Evolutionary conservation across 2,113 vertebrate species (phyloP).

Genomic region (Chauna torquata): DNA sequence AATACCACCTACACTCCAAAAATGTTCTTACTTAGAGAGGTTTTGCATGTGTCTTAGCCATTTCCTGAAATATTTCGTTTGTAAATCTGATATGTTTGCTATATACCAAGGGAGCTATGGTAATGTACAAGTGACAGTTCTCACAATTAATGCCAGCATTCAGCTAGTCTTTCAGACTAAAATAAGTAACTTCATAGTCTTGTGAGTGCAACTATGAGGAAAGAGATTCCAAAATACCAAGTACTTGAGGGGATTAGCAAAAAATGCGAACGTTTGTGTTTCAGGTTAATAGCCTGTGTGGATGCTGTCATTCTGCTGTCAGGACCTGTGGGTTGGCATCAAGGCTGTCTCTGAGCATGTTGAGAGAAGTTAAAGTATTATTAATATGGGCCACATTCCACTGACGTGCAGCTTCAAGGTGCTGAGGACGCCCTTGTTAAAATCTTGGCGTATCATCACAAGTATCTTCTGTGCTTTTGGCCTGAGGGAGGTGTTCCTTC

Average conservation of each 20-base stretch:
- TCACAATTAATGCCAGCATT: constrained; percentile 6
- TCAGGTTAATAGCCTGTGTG: not conserved
- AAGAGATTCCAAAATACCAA: not conserved
- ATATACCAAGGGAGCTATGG: not conserved
- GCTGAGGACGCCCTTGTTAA: constrained; percentile 44
- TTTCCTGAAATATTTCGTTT: not conserved
- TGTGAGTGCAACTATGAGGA: not conserved
- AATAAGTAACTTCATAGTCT: not conserved
- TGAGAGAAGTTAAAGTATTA: constrained; percentile 29
- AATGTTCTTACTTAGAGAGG: not conserved
- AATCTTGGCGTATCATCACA: constrained; percentile 51
- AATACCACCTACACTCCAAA: not conserved
- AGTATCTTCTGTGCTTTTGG: constrained; percentile 10
- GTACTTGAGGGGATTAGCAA: constrained; percentile 9
- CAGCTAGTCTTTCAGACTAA: not conserved
- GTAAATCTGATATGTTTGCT: not conserved
- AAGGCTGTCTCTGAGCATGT: not conserved
- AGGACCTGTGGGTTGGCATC: constrained; percentile 35
- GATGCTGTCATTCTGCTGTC: constrained; percentile 44
- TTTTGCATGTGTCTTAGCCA: not conserved
- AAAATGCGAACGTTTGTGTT: constrained; percentile 32
- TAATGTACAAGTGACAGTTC: constrained; percentile 1
- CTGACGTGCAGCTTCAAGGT: not conserved
- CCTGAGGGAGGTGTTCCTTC: constrained; percentile 39
- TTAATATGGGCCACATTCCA: constrained; percentile 37